Evolutionary conservation across 2,888 invertebrate species (phyloP), one percentile per base, ranked within the genome.

Genomic region (Terebella lapidaria): DNA sequence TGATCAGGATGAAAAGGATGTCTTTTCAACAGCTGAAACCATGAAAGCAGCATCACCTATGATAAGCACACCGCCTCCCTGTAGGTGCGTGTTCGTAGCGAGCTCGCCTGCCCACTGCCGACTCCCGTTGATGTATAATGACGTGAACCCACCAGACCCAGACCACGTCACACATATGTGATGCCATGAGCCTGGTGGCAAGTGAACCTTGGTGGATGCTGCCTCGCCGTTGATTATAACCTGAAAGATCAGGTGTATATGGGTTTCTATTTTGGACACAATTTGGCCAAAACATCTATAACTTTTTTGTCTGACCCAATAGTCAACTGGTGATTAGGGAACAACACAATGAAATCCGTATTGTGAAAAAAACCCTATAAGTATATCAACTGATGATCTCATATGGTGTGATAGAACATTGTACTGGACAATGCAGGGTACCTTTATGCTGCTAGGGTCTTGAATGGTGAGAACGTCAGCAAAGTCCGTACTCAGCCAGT

Each of bases 111-210:
- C 54, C 20, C 27, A 30, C 15, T 10, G n/a, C 26, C 20, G 22
- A 18, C 42, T 42, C n/a, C 58, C 58, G 25, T 58, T 58, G 35
- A 58, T 26, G 45, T 55, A 58, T 20, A 56, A 5, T 10, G 20
- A n/a, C 56, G 25, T 27, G 4, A n/a, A n/a, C 10, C 56, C 56
- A 24, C 26, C 28, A 1, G 4, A n/a, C 5, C 53, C 53, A 4
- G 20, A n/a, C 58, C 58, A 58, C 10, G 27, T 54, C 18, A 58
- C 53, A 26, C 53, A 53, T 22, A 58, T 18, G 54, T 58, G 58
- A n/a, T 58, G 58, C 58, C 58, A 58, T 5, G 25, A 24, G 22
- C 58, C 58, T 45, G 54, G 54, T 20, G 54, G 54, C 24, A 58
- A 24, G n/a, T 24, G 24, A 20, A 58, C 20, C 4, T 55, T 25